Evolutionary conservation across 1,140 invertebrate genomes (phyloP), one percentile per base, ranked within the genome.

Genomic region (Drosophila parabipectinata): DNA sequence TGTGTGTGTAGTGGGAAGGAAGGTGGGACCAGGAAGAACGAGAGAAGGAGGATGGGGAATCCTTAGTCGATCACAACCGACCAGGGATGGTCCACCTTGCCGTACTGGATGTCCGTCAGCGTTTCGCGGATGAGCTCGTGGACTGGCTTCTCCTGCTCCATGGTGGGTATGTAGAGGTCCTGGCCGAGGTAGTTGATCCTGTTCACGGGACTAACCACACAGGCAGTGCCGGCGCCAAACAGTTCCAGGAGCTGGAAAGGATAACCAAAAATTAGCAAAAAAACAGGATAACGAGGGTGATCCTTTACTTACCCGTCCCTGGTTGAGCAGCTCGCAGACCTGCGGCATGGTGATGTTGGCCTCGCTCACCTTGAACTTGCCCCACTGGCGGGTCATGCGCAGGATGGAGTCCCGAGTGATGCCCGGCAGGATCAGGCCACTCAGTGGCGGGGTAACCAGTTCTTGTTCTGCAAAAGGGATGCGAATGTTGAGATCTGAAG

Each of bases 221-320:
- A 98, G 0, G 98, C 98, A 15, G 98, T 99, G 55, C 98, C 98
- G 50, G 97, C 94, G 45, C 98, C 98, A 93, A 99, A 99, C 81
- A 99, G 93, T 93, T 99, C 98, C 68, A 98, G 88, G 50, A 99
- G 91, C 97, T 21, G 21, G 21, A 21, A 21, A 21, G 21, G 21
- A 21, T 3, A 21, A 3, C 21, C 0, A 2, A 21, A 21, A 21
- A 3, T 21, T 21, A 21, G 3, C 21, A 21, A 3, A 21, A 21
- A 21, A 21, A 3, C 2, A 21, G 21, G 21, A 21, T 21, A 21
- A 21, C 21, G 3, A 21, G 21, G 21, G 21, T 3, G 21, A 1
- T 7, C 10, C 0, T 0, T 24, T 4, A n/a, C 94, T 95, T 94
- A 99, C 98, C 92, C 97, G 94, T 72, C 96, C 96, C 92, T 97